Evolutionary conservation across 2,113 vertebrate species (phyloP).

Genomic region (Scartelaos histophorus): DNA sequence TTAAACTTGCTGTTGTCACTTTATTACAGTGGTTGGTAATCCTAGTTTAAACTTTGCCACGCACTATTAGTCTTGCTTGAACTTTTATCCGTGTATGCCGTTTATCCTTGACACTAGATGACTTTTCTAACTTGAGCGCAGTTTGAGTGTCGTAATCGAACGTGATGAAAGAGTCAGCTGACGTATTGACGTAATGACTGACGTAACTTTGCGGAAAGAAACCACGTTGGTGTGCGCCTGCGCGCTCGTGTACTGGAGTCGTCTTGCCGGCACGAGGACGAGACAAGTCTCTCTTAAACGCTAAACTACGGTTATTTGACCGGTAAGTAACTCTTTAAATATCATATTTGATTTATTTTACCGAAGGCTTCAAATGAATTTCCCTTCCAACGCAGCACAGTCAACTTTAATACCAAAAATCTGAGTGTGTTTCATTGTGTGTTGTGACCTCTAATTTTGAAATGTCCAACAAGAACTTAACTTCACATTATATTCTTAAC

Average conservation of each 20-base stretch:
- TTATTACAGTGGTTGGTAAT: no score
- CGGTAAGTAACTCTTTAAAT: not conserved
- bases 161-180: slow-evolving; percentile 50
- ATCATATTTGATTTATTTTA: not conserved
- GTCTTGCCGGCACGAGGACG: not conserved
- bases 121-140: not conserved
- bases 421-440: not conserved
- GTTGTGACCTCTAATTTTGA: slow-evolving; percentile 1
- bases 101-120: not conserved
- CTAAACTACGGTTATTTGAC: not conserved
- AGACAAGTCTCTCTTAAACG: not conserved
- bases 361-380: not conserved
- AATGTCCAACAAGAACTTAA: not conserved
- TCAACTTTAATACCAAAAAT: not conserved
- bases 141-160: not conserved
- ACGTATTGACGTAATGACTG: slow-evolving; percentile 40
- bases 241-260: not conserved
- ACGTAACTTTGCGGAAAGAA: slow-evolving; percentile 8
- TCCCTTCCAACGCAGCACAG: not conserved
- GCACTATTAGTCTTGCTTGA: no score
- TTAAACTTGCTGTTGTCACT: no score
- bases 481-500: not conserved
- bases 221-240: slow-evolving; percentile 5
- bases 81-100: not conserved
- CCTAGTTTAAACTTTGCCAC: no score